A percentile compares a stretch with the other conserved stretches of the same genome.
Evolutionary conservation across 2,888 invertebrate species (phyloP).

Genomic region (Scaptomyza cyrtandrae): DNA sequence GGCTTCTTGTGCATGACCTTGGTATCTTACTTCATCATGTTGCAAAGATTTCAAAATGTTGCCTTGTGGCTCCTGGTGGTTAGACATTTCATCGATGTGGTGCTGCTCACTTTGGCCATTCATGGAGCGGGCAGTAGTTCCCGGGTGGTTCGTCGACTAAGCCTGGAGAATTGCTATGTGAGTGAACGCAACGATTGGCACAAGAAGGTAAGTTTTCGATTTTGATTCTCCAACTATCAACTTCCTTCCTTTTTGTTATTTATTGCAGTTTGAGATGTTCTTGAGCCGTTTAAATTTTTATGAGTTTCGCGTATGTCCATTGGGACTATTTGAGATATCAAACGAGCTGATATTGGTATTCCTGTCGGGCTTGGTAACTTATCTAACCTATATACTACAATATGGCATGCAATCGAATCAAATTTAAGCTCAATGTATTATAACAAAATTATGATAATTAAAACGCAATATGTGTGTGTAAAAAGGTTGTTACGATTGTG

Average conservation of each 20-base stretch:
- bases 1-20: conserved; percentile 36
- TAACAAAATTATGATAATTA: background rate
- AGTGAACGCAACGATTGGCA: conserved; percentile 49
- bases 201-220: conserved; percentile 38
- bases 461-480: background rate
- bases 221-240: no score
- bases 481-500: no score
- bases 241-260: background rate
- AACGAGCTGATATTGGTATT: conserved; percentile 61
- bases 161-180: conserved; percentile 56
- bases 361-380: conserved; percentile 60
- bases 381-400: conserved; percentile 63
- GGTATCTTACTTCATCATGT: conserved; percentile 42
- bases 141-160: conserved; percentile 36
- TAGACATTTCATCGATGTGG: conserved; percentile 47
- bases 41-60: conserved; percentile 4
- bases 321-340: conserved; percentile 65
- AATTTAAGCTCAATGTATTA: conserved; percentile 2
- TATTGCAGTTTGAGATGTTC: conserved; percentile 63
- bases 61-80: conserved; percentile 25
- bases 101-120: conserved; percentile 55
- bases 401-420: conserved; percentile 42
- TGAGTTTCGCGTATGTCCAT: conserved; percentile 56
- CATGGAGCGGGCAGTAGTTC: conserved; percentile 53
- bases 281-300: conserved; percentile 55